phyloP scores from a whole-genome alignment of 1,140 invertebrate genomes.

The Paraescarpia echinospica region DNA sequence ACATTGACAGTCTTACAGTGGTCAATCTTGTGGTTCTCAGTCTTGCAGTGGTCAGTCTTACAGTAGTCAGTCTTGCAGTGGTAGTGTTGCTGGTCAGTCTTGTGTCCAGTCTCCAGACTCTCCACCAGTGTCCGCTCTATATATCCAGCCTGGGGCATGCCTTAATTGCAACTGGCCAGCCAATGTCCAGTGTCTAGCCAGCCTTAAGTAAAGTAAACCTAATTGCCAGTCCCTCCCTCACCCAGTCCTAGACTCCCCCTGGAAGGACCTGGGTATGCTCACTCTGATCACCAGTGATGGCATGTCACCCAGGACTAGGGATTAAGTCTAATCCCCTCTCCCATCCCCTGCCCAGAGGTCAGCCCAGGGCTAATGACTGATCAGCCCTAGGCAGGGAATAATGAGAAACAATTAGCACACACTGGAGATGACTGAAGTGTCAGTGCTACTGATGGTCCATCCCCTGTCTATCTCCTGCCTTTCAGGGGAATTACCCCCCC shows the following conservation, averaged over 20 bases:
- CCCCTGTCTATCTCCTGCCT: not conserved
- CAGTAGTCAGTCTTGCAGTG: not conserved
- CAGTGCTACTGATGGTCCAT: not conserved
- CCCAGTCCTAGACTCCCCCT: not conserved
- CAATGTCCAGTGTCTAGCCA: not conserved
- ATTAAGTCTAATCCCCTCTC: not conserved
- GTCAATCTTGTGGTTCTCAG: not conserved
- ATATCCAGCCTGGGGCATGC: not conserved
- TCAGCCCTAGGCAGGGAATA: not conserved
- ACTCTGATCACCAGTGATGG: not conserved
- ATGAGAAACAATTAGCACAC: not conserved
- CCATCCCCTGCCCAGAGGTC: not conserved
- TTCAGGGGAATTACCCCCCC: too few species aligned
- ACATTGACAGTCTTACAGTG: not conserved
- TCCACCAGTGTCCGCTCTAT: not conserved
- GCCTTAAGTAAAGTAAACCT: not conserved
- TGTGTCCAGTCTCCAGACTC: not conserved
- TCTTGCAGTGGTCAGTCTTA: not conserved
- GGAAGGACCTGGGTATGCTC: not conserved
- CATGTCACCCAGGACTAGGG: not conserved
- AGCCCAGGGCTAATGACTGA: not conserved
- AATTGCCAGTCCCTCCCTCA: not conserved
- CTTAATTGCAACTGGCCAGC: not conserved
- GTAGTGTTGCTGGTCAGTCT: not conserved
- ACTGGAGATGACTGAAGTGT: not conserved